Conservation (phyloP, 2,888 invertebrate genomes). For the Cosmorhoe ocellata region DNA sequence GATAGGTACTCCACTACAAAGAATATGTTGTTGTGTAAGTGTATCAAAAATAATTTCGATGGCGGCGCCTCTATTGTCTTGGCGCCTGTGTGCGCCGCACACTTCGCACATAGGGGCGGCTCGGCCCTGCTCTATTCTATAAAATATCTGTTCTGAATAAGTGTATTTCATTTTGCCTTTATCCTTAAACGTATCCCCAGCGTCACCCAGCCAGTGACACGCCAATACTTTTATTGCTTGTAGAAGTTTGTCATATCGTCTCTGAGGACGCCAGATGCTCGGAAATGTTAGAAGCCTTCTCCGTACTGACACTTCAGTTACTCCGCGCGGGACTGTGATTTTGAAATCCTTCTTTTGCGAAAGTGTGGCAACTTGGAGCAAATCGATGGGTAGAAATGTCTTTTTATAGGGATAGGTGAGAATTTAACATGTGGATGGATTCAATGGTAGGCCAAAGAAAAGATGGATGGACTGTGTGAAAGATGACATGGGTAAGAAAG, state of each 20-base stretch:
- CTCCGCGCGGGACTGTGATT: conserved; percentile 4
- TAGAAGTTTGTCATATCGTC: conserved; percentile 12
- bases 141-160: conserved; percentile 1
- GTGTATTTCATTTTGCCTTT: conserved; percentile 3
- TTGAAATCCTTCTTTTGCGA: background rate
- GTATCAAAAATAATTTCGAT: too few species aligned
- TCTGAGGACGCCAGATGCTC: background rate
- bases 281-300: conserved; percentile 6
- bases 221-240: conserved; percentile 31
- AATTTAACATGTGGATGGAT: too few species aligned
- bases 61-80: too few species aligned
- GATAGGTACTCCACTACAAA: too few species aligned
- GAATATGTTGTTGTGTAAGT: too few species aligned
- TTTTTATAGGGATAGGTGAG: too few species aligned
- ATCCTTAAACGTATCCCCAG: conserved; percentile 5
- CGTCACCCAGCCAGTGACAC: conserved; percentile 10
- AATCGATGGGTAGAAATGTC: background rate
- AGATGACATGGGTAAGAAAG: too few species aligned
- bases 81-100: too few species aligned
- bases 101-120: too few species aligned
- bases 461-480: too few species aligned
- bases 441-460: too few species aligned
- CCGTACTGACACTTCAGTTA: conserved; percentile 11
- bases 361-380: background rate
- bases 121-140: background rate